Conservation (phyloP, 2,888 invertebrate genomes). For the Apodemia mormo region DNA sequence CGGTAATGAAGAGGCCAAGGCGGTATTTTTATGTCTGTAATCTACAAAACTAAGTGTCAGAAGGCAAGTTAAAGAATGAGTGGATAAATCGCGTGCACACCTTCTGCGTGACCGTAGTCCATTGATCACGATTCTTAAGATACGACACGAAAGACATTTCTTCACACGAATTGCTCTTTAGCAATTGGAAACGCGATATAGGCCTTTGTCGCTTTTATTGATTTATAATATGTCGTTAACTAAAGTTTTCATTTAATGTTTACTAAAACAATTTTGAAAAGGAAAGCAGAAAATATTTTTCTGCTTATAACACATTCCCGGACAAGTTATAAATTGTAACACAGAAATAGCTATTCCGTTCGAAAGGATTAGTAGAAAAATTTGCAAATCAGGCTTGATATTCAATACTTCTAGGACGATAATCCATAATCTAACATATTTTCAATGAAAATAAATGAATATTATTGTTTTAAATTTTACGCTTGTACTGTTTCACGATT, state of each 20-base stretch:
- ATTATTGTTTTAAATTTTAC: too few species aligned
- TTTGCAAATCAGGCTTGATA: too few species aligned
- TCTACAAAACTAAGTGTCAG: slow-evolving; percentile 61
- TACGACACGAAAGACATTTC: slow-evolving; percentile 64
- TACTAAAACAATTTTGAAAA: too few species aligned
- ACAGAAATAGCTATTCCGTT: too few species aligned
- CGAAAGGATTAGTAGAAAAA: too few species aligned
- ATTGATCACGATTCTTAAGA: slow-evolving; percentile 70
- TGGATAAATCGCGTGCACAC: slow-evolving; percentile 54
- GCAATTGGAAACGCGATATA: slow-evolving; percentile 34
- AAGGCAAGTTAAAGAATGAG: slow-evolving; percentile 52
- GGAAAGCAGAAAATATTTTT: too few species aligned
- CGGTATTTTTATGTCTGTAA: slow-evolving; percentile 61
- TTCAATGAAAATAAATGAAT: too few species aligned
- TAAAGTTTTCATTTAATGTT: not conserved
- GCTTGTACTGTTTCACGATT: too few species aligned
- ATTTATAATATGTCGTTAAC: not conserved
- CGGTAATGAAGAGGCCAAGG: slow-evolving; percentile 58
- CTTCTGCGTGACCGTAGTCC: slow-evolving; percentile 62
- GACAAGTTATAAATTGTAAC: too few species aligned
- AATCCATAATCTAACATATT: too few species aligned
- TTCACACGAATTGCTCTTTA: slow-evolving; percentile 52
- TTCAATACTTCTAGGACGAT: too few species aligned
- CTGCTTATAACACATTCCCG: too few species aligned
- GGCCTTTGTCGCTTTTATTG: slow-evolving; percentile 28